Evolutionary conservation across 2,113 vertebrate genomes (phyloP).

Genomic region (Corythaixoides concolor): DNA sequence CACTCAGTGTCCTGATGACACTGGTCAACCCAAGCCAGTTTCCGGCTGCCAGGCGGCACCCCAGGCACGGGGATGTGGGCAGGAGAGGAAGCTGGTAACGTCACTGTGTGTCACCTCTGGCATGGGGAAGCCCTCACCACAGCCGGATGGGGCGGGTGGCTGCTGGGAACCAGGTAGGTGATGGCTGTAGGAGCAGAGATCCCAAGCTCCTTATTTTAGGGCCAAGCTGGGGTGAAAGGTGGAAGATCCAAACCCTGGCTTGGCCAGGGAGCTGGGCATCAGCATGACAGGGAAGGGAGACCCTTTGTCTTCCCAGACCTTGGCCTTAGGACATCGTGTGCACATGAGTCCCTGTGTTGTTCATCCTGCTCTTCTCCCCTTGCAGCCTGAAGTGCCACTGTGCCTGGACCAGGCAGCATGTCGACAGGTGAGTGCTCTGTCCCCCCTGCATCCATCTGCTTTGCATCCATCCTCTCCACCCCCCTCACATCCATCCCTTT

Average conservation of each 20-base stretch:
- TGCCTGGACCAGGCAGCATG: slow-evolving; percentile 73
- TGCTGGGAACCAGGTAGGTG: slow-evolving; percentile 17
- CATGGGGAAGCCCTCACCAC: slow-evolving; percentile 35
- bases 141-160: slow-evolving; percentile 25
- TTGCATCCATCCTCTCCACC: neutral
- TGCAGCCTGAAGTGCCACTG: slow-evolving; percentile 64
- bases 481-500: neutral
- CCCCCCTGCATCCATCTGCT: neutral
- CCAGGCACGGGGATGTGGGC: slow-evolving; percentile 10
- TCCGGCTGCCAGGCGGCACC: neutral
- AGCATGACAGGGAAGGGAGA: neutral
- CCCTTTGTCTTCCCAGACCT: neutral
- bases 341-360: neutral
- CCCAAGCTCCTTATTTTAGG: neutral
- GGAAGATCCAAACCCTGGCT: rapidly evolving
- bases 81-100: slow-evolving; percentile 19
- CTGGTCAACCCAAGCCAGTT: neutral
- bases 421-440: slow-evolving; percentile 71
- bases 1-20: neutral
- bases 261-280: neutral
- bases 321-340: neutral
- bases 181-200: neutral
- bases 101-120: neutral
- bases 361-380: neutral
- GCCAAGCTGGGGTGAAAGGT: neutral